Percentiles rank a stretch among this genome's conserved stretches.
These are phyloP conservation scores for Pyrgilauda ruficollis DNA, from an alignment of 2,113 vertebrate genomes.

Conservation along the genomic window DNA sequence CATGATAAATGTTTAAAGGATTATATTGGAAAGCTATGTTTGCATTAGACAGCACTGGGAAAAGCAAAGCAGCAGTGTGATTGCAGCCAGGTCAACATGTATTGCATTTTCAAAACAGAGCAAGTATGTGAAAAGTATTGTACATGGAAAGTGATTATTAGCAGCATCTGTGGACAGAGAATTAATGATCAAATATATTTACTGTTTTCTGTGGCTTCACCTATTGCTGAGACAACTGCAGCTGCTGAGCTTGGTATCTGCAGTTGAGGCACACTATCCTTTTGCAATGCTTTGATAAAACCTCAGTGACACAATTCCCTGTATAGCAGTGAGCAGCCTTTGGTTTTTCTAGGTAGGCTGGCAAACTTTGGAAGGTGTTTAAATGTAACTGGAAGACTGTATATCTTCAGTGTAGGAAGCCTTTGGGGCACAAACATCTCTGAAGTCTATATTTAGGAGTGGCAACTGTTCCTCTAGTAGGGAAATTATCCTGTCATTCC, in stretches of 20 bases:
- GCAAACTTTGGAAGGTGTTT: not conserved
- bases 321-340: not conserved
- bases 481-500: not conserved
- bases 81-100: not conserved
- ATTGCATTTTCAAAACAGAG: not conserved
- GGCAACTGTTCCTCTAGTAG: not conserved
- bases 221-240: not conserved
- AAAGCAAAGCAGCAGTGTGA: not conserved
- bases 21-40: not conserved
- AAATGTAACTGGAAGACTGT: not conserved
- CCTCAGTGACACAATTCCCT: not conserved
- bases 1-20: not conserved
- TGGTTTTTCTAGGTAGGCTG: not conserved
- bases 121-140: not conserved
- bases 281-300: not conserved
- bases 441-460: not conserved
- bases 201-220: not conserved
- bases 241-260: not conserved
- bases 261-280: accelerated
- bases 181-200: not conserved
- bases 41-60: not conserved
- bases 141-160: not conserved
- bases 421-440: not conserved
- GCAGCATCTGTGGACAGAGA: not conserved
- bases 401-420: not conserved